Evolutionary conservation across 2,888 invertebrate species (phyloP).

Genomic region (Nemotelus nigrinus): DNA sequence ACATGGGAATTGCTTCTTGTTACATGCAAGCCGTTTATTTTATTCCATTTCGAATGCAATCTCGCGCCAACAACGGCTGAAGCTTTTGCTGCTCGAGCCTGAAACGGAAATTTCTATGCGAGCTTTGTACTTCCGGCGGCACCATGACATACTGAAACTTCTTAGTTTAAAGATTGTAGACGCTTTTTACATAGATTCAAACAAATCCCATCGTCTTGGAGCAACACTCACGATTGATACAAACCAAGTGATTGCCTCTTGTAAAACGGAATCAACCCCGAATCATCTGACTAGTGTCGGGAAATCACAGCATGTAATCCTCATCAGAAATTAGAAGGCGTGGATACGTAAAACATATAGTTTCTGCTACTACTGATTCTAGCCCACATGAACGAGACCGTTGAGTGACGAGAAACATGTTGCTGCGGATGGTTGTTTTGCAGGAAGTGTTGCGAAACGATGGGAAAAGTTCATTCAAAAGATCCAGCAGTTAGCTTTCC

Average conservation of each 20-base stretch:
- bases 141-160: too few species aligned
- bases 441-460: conserved; percentile 40
- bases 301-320: conserved; percentile 9
- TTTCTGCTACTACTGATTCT: background rate
- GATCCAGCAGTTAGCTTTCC: conserved; percentile 7
- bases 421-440: conserved; percentile 42
- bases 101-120: background rate
- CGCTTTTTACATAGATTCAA: too few species aligned
- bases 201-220: too few species aligned
- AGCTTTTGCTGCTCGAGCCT: background rate
- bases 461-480: background rate
- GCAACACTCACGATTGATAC: too few species aligned
- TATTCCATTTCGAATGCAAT: background rate
- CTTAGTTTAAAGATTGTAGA: too few species aligned
- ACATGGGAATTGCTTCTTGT: conserved; percentile 14
- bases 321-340: conserved; percentile 24
- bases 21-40: background rate
- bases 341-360: background rate
- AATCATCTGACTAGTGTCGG: background rate
- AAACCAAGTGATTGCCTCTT: too few species aligned
- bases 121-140: too few species aligned
- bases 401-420: conserved; percentile 37
- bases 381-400: background rate
- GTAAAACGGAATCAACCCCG: too few species aligned
- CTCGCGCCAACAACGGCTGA: background rate